A percentile compares a stretch with the other conserved stretches of the same genome.
These are phyloP conservation scores for Hafferia zeledoni DNA, from an alignment of 2,797 vertebrate genomes.

Conservation along the genomic window DNA sequence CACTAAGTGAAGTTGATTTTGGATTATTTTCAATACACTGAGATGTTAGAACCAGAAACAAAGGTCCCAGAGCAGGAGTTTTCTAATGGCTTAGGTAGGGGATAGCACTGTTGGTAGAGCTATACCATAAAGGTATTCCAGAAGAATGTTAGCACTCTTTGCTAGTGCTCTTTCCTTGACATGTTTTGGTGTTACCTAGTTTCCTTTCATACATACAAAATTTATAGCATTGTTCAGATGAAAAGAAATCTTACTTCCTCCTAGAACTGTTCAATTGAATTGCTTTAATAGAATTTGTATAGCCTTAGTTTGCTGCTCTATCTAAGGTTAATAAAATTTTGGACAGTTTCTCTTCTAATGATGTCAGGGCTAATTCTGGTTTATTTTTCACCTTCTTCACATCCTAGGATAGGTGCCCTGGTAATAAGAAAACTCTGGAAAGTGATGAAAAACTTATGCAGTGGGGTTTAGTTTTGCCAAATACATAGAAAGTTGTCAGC, in stretches of 20 bases:
- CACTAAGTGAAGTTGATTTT: neutral
- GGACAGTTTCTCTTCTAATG: neutral
- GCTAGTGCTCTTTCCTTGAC: neutral
- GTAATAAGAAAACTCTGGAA: neutral
- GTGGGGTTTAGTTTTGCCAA: neutral
- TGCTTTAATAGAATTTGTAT: neutral
- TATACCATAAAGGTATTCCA: neutral
- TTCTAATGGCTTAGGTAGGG: neutral
- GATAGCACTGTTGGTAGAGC: neutral
- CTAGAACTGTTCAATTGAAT: neutral
- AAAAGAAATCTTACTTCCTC: neutral
- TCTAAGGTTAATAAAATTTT: neutral
- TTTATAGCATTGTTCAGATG: neutral
- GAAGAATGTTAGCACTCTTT: neutral
- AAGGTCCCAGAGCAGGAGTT: neutral
- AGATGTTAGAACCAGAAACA: neutral
- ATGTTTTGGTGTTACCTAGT: neutral
- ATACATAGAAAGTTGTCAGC: neutral
- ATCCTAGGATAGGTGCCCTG: neutral
- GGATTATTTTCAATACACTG: neutral
- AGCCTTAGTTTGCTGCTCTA: neutral
- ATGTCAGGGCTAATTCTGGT: neutral
- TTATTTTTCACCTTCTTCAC: neutral
- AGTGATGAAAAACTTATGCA: neutral
- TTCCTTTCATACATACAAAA: neutral